phyloP scores from a whole-genome alignment of 1,140 invertebrate species.

The Hestina assimilis region DNA sequence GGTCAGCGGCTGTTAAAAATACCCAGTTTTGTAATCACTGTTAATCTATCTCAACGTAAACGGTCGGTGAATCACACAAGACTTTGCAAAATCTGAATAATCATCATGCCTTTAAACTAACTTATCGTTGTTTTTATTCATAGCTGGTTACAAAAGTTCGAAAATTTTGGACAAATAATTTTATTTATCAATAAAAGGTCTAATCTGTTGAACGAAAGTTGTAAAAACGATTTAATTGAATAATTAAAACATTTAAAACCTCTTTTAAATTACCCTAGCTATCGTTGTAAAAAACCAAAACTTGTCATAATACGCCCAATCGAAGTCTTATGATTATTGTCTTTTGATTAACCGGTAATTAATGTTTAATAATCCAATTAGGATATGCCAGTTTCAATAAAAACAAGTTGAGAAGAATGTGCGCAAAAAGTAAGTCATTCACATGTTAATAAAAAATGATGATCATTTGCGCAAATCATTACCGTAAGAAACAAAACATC shows the following conservation, averaged over 20 bases:
- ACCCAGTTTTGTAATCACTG: background rate
- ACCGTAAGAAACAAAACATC: slow-evolving; percentile 1
- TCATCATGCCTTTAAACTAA: no score
- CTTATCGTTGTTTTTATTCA: no score
- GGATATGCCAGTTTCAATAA: slow-evolving; percentile 3
- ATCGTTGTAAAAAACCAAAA: background rate
- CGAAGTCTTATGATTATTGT: slow-evolving; percentile 4
- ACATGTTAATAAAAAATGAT: background rate
- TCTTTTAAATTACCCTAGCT: background rate
- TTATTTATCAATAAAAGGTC: no score
- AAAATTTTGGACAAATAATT: no score
- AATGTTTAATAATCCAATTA: slow-evolving; percentile 5
- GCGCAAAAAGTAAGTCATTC: slow-evolving; percentile 1
- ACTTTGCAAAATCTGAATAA: background rate
- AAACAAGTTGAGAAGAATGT: slow-evolving; percentile 1
- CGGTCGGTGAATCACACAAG: no score
- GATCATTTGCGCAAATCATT: slow-evolving; percentile 4
- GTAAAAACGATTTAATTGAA: no score
- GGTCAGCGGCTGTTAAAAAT: background rate
- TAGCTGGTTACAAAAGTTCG: no score
- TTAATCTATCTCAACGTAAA: background rate
- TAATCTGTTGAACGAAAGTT: no score
- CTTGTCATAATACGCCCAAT: background rate
- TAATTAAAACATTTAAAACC: background rate
- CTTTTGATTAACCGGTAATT: slow-evolving; percentile 3